A percentile compares a stretch with the other conserved stretches of the same genome.
Conservation (phyloP, 1,140 invertebrate genomes). For the Drosophila lini region DNA sequence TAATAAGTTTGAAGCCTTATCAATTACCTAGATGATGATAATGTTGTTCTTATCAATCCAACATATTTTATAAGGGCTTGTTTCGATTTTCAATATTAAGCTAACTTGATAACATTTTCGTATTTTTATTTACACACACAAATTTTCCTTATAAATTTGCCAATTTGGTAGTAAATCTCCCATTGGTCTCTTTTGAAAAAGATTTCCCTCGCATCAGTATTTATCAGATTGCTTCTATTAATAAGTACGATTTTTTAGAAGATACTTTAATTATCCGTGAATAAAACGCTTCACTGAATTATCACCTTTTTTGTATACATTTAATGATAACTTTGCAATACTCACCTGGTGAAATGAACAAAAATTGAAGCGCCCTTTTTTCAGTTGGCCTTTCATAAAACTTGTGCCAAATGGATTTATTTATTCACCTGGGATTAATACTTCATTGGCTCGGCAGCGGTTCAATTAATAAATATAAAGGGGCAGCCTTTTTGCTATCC, state of each 20-base stretch:
- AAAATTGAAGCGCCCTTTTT: background rate
- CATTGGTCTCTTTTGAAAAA: background rate
- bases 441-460: constrained; percentile 7
- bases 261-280: background rate
- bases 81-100: background rate
- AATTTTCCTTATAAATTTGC: background rate
- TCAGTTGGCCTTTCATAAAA: background rate
- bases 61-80: background rate
- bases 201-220: background rate
- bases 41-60: background rate
- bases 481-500: background rate
- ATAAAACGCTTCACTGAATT: background rate
- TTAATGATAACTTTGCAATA: background rate
- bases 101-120: background rate
- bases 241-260: background rate
- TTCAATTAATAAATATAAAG: constrained; percentile 31
- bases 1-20: background rate
- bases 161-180: background rate
- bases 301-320: background rate
- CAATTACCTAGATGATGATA: background rate
- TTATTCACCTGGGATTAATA: constrained; percentile 27
- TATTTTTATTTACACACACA: background rate
- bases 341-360: background rate
- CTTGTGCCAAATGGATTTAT: constrained; percentile 3
- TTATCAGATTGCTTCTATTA: background rate